Evolutionary conservation across 2,888 invertebrate genomes (phyloP).

Genomic region (Eurois occulta): DNA sequence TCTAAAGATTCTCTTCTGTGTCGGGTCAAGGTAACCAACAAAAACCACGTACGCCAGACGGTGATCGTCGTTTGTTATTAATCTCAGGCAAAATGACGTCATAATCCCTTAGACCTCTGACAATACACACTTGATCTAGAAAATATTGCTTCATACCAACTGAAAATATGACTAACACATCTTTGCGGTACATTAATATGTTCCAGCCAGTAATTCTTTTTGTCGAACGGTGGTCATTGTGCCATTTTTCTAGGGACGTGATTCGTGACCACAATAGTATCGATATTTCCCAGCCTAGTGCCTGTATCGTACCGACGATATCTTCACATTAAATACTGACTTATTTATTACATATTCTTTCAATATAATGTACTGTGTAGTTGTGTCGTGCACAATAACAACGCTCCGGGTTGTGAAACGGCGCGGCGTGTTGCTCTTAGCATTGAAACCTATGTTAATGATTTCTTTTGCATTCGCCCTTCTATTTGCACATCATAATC

Average conservation of each 20-base stretch:
- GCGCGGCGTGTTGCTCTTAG: neutral
- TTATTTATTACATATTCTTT: conserved; percentile 37
- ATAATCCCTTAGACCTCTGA: neutral
- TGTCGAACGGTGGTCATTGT: conserved; percentile 35
- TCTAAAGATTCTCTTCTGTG: neutral
- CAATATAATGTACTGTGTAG: conserved; percentile 7
- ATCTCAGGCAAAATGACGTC: no score
- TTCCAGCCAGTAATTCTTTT: conserved; percentile 22
- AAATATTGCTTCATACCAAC: neutral
- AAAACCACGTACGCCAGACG: no score
- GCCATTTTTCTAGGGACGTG: conserved; percentile 52
- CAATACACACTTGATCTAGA: neutral
- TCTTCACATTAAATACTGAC: conserved; percentile 48
- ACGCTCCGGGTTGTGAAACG: neutral
- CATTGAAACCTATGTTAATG: conserved; percentile 3
- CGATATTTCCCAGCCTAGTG: conserved; percentile 27
- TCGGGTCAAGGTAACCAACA: neutral
- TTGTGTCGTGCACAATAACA: neutral
- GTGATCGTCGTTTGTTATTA: neutral
- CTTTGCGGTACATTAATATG: conserved; percentile 23
- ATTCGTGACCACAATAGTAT: conserved; percentile 41
- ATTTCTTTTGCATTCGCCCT: neutral
- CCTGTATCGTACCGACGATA: conserved; percentile 32
- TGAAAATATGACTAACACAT: conserved; percentile 23
- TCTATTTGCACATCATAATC: no score